These are phyloP conservation scores for Pocillopora verrucosa DNA, from an alignment of 64 coral and sea anemone genomes.

Conservation along the genomic window DNA sequence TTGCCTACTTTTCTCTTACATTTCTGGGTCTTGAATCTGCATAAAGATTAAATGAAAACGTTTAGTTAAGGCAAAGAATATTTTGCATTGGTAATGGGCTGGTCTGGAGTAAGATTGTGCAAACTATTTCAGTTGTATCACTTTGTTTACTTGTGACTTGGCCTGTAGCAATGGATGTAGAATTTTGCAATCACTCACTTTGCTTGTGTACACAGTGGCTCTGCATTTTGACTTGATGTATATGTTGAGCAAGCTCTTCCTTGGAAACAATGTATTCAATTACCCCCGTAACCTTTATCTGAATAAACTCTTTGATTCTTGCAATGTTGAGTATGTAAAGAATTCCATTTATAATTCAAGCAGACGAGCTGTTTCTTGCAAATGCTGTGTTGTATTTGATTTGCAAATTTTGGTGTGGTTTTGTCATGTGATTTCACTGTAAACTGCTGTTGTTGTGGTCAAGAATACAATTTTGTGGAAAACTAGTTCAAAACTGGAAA, in stretches of 20 bases:
- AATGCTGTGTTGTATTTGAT: conserved; percentile 1
- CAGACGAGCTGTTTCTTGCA: not conserved
- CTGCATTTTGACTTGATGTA: not conserved
- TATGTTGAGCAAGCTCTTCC: not conserved
- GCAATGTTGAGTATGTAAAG: not conserved
- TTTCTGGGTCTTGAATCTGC: not conserved
- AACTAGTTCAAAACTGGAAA: too few species aligned
- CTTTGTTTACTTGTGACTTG: not conserved
- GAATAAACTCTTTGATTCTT: not conserved
- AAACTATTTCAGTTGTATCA: not conserved
- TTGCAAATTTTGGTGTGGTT: not conserved
- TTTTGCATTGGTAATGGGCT: not conserved
- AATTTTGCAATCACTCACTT: conserved; percentile 7
- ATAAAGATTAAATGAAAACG: conserved; percentile 31
- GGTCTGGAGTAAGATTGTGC: not conserved
- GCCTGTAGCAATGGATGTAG: not conserved
- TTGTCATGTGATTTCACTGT: not conserved
- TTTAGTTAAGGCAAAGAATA: not conserved
- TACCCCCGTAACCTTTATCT: not conserved
- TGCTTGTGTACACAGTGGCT: not conserved
- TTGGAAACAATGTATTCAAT: not conserved
- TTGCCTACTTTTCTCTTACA: conserved; percentile 9
- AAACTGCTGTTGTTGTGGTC: not conserved
- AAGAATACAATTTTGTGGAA: not conserved
- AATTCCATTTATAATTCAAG: not conserved